Conservation (phyloP, 2,888 invertebrate genomes). For the Ernsta delagoae region DNA sequence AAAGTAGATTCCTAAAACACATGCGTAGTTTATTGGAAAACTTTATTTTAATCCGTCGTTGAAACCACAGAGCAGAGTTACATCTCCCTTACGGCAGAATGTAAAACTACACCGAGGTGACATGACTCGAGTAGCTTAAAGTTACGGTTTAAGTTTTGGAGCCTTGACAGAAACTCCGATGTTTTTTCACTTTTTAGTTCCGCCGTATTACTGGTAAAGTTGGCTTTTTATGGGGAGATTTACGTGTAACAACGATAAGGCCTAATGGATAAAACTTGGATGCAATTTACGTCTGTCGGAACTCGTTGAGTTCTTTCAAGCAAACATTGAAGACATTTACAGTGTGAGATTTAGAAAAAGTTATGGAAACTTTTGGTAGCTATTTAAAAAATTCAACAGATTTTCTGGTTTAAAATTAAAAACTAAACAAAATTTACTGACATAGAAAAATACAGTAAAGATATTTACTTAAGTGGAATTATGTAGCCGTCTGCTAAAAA, state of each 20-base stretch:
- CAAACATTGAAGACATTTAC: slow-evolving; percentile 5
- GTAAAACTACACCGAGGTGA: slow-evolving; percentile 26
- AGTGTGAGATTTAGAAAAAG: background rate
- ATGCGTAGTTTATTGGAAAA: slow-evolving; percentile 12
- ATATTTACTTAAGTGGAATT: background rate
- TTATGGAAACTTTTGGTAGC: background rate
- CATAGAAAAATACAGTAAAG: too few relatives aligned
- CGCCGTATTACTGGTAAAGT: slow-evolving; percentile 32
- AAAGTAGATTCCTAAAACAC: background rate
- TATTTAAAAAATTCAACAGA: background rate
- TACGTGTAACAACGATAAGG: slow-evolving; percentile 35
- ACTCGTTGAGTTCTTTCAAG: slow-evolving; percentile 15
- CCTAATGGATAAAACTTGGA: slow-evolving; percentile 29
- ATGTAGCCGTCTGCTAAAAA: background rate
- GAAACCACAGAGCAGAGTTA: background rate
- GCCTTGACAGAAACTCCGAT: slow-evolving; percentile 37
- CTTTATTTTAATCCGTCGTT: slow-evolving; percentile 1
- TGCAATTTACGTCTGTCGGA: slow-evolving; percentile 24
- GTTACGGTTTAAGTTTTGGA: slow-evolving; percentile 40
- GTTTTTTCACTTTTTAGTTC: slow-evolving; percentile 35
- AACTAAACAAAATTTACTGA: too few relatives aligned
- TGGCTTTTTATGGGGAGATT: slow-evolving; percentile 33
- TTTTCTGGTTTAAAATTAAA: background rate
- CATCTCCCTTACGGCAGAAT: slow-evolving; percentile 12
- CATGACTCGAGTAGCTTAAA: slow-evolving; percentile 39